Percentiles rank a stretch among this genome's conserved stretches.
Conservation (phyloP, 2,797 vertebrate species). For the Rachycentron canadum region DNA sequence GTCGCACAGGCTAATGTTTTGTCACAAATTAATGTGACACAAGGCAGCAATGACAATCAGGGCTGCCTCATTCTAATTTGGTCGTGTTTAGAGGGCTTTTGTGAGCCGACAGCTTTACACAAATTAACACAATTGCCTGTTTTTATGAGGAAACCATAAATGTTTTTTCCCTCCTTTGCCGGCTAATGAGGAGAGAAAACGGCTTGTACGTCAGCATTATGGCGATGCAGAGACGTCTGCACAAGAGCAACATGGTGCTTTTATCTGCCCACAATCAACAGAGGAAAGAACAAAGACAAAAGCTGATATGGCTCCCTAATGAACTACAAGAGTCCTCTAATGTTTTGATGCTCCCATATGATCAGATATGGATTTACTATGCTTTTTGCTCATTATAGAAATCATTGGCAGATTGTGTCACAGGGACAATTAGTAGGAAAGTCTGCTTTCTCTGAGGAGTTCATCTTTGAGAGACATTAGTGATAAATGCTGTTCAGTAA, state of each 20-base stretch:
- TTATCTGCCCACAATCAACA: conserved; percentile 55
- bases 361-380: conserved; percentile 66
- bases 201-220: conserved; percentile 81
- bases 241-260: conserved; percentile 70
- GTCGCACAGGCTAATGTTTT: conserved; percentile 97
- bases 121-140: conserved; percentile 98
- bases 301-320: conserved; percentile 73
- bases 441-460: conserved; percentile 54
- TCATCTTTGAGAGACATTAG: conserved; percentile 56
- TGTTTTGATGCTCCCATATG: conserved; percentile 73
- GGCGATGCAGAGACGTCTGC: conserved; percentile 61
- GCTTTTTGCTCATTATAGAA: conserved; percentile 71
- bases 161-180: conserved; percentile 84
- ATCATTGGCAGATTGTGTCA: conserved; percentile 71
- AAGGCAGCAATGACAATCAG: conserved; percentile 99
- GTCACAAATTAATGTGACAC: conserved; percentile 99
- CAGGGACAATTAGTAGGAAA: conserved; percentile 57
- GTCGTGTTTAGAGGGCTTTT: conserved; percentile 97
- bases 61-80: conserved; percentile 98
- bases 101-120: conserved; percentile 91
- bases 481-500: conserved; percentile 64
- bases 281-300: conserved; percentile 78
- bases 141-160: conserved; percentile 97
- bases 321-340: conserved; percentile 69
- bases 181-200: conserved; percentile 92